These are phyloP conservation scores for Mormyrus iriodes DNA, from an alignment of 2,113 vertebrate species.

Conservation along the genomic window DNA sequence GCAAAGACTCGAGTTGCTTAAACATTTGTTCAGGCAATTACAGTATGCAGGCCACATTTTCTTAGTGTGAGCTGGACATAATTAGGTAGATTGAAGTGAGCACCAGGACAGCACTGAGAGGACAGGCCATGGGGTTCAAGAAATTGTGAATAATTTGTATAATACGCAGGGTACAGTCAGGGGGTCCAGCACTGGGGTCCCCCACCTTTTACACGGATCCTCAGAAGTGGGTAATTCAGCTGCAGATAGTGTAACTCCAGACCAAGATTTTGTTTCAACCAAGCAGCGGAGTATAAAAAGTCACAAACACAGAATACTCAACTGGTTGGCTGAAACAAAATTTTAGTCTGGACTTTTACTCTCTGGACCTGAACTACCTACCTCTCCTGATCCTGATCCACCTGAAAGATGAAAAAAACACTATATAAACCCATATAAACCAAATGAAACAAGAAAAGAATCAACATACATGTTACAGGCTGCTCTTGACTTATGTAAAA, in stretches of 20 bases:
- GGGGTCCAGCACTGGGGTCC: not conserved
- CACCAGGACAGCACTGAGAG: not conserved
- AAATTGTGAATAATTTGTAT: constrained; percentile 8
- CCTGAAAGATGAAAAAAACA: not conserved
- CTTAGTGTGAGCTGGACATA: not conserved
- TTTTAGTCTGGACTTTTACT: not conserved
- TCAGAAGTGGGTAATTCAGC: not conserved
- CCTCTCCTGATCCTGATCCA: not conserved
- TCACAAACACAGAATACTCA: not conserved
- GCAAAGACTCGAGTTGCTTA: not conserved
- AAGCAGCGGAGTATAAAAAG: not conserved
- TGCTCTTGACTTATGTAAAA: not conserved
- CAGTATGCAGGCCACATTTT: not conserved
- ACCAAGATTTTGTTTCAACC: not conserved
- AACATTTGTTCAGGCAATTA: not conserved
- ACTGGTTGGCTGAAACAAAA: not conserved
- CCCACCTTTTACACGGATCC: not conserved
- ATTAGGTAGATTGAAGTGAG: not conserved
- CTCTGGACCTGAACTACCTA: not conserved
- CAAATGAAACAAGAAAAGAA: not conserved
- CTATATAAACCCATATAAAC: not conserved
- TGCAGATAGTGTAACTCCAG: not conserved
- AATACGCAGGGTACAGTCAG: not conserved
- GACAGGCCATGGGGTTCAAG: not conserved
- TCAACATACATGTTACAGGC: not conserved